phyloP scores from a whole-genome alignment of 1,140 invertebrate genomes.

The Lasaia peninsularis region DNA sequence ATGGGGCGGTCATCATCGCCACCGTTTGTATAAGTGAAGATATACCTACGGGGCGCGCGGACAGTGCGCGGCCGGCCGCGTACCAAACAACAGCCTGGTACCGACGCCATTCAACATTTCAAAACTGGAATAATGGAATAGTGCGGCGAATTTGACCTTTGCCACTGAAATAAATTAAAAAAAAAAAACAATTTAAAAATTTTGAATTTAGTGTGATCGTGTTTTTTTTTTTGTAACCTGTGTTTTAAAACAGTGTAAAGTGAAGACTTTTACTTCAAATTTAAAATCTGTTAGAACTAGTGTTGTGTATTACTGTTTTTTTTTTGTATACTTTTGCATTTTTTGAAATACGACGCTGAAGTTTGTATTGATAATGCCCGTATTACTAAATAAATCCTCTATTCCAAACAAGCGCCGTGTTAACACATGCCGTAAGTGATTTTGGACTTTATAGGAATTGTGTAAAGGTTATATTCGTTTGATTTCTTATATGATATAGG shows the following conservation, averaged over 20 bases:
- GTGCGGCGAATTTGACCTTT: conserved; percentile 49
- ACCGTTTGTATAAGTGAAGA: conserved; percentile 58
- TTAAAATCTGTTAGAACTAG: neutral
- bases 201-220: too few relatives aligned
- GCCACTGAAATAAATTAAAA: neutral
- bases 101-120: conserved; percentile 38
- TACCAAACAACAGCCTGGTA: conserved; percentile 59
- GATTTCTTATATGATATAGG: neutral
- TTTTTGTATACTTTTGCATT: neutral
- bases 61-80: conserved; percentile 65
- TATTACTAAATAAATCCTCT: conserved; percentile 51
- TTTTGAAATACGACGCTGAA: conserved; percentile 6
- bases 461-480: conserved; percentile 22
- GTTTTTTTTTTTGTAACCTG: neutral
- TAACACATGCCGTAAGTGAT: conserved; percentile 54
- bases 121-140: conserved; percentile 51
- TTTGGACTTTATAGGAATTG: conserved; percentile 15
- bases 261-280: neutral
- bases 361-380: conserved; percentile 46
- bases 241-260: neutral
- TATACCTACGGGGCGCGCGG: conserved; percentile 42
- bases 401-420: conserved; percentile 42
- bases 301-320: neutral
- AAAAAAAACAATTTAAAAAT: neutral
- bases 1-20: conserved; percentile 49